phyloP scores from a whole-genome alignment of 2,888 invertebrate species.

The Cephalotes varians region DNA sequence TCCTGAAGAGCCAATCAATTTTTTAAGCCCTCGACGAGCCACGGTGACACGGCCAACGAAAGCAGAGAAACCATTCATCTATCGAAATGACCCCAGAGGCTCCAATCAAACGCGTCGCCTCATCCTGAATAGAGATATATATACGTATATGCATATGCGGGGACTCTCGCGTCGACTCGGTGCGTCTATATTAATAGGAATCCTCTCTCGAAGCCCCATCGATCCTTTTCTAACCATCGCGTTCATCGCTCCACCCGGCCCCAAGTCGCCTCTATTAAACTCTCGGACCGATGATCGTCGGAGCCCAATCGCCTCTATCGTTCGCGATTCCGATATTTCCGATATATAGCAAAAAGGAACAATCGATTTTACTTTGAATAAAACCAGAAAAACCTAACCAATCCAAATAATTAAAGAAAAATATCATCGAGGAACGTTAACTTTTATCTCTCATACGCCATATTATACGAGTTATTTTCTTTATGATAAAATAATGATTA shows the following conservation, averaged over 20 bases:
- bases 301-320: neutral
- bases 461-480: neutral
- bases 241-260: constrained; percentile 7
- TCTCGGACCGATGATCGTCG: constrained; percentile 1
- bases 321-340: constrained; percentile 17
- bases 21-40: constrained; percentile 71
- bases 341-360: neutral
- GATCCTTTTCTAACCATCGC: constrained; percentile 44
- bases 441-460: neutral
- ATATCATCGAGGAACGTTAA: neutral
- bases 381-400: constrained; percentile 14
- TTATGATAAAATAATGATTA: neutral
- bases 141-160: constrained; percentile 48
- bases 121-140: constrained; percentile 74
- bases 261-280: constrained; percentile 20
- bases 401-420: neutral
- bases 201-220: constrained; percentile 63
- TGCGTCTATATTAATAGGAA: constrained; percentile 71
- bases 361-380: neutral
- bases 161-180: constrained; percentile 55
- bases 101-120: constrained; percentile 78
- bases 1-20: constrained; percentile 80
- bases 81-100: constrained; percentile 78
- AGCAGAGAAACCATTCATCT: constrained; percentile 76
- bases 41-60: constrained; percentile 71